These are phyloP conservation scores for Dryomyza anilis DNA, from an alignment of 2,888 invertebrate genomes.

Conservation along the genomic window DNA sequence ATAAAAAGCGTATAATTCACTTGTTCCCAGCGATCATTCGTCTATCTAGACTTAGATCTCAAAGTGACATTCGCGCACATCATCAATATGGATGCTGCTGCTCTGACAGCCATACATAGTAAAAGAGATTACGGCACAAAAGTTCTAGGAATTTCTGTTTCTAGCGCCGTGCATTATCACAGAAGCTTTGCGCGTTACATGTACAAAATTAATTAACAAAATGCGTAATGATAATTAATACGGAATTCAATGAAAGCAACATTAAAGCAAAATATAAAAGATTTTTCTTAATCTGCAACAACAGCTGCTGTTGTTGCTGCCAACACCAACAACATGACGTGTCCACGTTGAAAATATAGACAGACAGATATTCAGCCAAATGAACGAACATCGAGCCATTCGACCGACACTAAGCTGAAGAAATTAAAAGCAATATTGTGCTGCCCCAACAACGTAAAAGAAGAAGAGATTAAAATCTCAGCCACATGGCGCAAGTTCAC, in stretches of 20 bases:
- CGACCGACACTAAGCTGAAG: slow-evolving; percentile 5
- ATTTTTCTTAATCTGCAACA: no score
- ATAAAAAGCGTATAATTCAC: background rate
- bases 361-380: no score
- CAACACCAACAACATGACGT: background rate
- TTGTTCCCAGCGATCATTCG: slow-evolving; percentile 1
- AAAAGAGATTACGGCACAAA: no score
- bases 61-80: background rate
- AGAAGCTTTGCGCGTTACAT: slow-evolving; percentile 9
- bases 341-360: no score
- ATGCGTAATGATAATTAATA: slow-evolving; percentile 29
- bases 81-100: slow-evolving; percentile 16
- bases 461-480: slow-evolving; percentile 11
- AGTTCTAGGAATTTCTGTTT: background rate
- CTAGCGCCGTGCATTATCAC: background rate
- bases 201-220: slow-evolving; percentile 32
- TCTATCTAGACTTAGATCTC: background rate
- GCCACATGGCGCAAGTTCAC: no score
- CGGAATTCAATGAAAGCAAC: slow-evolving; percentile 11
- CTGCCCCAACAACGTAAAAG: background rate
- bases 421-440: slow-evolving; percentile 2
- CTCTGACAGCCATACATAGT: background rate
- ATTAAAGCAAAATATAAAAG: background rate
- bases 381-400: background rate
- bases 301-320: no score